Conservation (phyloP, 2,113 vertebrate species). For the Xiphophorus maculatus region DNA sequence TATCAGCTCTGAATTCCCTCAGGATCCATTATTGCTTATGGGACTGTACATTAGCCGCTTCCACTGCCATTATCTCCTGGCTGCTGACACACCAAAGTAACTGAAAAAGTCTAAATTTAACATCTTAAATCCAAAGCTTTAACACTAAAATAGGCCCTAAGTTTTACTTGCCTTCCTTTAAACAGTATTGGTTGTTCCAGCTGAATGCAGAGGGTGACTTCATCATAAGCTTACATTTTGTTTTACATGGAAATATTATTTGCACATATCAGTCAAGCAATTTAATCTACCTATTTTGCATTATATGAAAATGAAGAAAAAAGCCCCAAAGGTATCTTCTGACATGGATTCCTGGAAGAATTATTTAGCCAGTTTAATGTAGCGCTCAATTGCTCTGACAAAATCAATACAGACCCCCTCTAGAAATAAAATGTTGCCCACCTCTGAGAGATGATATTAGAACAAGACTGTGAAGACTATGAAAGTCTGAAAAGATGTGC, state of each 20-base stretch:
- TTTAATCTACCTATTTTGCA: neutral
- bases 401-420: neutral
- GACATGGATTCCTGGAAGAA: neutral
- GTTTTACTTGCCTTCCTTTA: neutral
- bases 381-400: neutral
- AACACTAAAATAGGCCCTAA: neutral
- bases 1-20: slow-evolving; percentile 59
- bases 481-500: slow-evolving; percentile 7
- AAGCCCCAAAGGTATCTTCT: neutral
- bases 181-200: neutral
- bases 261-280: neutral
- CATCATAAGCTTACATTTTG: neutral
- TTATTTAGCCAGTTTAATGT: neutral
- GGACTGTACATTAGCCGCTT: slow-evolving; percentile 67
- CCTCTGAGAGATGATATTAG: neutral
- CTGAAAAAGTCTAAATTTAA: neutral
- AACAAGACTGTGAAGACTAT: slow-evolving; percentile 30
- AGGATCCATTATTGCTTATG: slow-evolving; percentile 69
- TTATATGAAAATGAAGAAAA: neutral
- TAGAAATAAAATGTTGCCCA: slow-evolving; percentile 3
- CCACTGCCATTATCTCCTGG: slow-evolving; percentile 58
- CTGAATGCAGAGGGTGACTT: neutral
- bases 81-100: slow-evolving; percentile 38
- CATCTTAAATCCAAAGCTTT: neutral
- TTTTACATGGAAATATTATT: neutral